Base-by-base conservation (phyloP, 1,140 invertebrate species). In the Bacillus rossius region DNA sequence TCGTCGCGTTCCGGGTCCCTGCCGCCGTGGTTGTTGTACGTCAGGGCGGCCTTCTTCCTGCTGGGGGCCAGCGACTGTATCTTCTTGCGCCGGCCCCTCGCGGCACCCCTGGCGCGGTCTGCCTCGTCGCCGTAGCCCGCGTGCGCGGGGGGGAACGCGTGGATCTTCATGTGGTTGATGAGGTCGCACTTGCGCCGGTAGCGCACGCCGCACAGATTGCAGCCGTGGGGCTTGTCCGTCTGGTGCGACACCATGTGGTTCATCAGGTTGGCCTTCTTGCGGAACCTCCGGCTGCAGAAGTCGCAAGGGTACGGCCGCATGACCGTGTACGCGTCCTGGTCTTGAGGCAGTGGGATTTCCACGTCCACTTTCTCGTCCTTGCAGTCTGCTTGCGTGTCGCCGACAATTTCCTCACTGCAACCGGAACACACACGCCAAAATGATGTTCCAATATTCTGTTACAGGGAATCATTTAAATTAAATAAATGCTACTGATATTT, bases 171-270 rank as follows among this genome's bases (percentile, higher is more conserved):
- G 67, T 91, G 89, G 71, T 87, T 88, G 73, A 89, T 87, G 29
- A 91, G 77, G 71, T 91, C 88, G 55, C 80, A 83, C 61, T 87
- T 88, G 42, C 87, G 78, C 3, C 87, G 82, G 66, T 89, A 91
- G 5, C 87, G 79, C 8, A 85, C 84, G 0, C 87, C 88, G 66
- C 89, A 91, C 37, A 91, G 68, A 69, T 90, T 89, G 66, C 88
- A 90, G 43, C 83, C 81, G 68, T 88, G 85, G 1, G 86, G 86
- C 3, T 87, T 73, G 69, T 91, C 87, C 25, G 84, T 88, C 68
- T 91, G 87, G 75, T 91, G 88, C 0, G 87, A 83, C 1, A 90
- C 81, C 86, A 92, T 91, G 65, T 92, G 89, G 69, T 87, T 89
- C 82, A 89, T 88, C 1, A 91, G 74, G 57, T 87, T 88, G 13